A percentile compares a stretch with the other conserved stretches of the same genome.
Evolutionary conservation across 2,113 vertebrate genomes (phyloP).

Genomic region (Polypterus senegalus): DNA sequence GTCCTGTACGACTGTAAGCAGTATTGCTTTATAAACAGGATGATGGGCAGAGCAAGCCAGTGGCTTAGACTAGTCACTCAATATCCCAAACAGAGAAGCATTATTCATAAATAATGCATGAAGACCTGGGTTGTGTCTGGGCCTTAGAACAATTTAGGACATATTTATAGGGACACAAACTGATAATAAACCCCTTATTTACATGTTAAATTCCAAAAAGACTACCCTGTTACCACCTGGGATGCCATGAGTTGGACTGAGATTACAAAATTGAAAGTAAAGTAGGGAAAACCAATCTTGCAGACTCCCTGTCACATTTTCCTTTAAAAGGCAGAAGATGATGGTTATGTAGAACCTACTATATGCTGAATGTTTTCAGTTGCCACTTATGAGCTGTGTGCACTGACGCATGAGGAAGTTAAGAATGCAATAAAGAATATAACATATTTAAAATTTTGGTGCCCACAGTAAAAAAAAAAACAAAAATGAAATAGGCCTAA

Average conservation of each 20-base stretch:
- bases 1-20: conserved; percentile 13
- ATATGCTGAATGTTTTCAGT: too few relatives aligned
- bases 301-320: too few relatives aligned
- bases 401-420: too few relatives aligned
- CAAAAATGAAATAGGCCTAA: too few relatives aligned
- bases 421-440: too few relatives aligned
- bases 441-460: too few relatives aligned
- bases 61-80: conserved; percentile 12
- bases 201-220: conserved; percentile 13
- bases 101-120: conserved; percentile 9
- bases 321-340: too few relatives aligned
- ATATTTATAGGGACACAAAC: conserved; percentile 12
- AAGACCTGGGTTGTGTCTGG: conserved; percentile 14
- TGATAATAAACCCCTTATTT: conserved; percentile 9
- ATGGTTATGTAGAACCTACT: too few relatives aligned
- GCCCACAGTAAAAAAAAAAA: too few relatives aligned
- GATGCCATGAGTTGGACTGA: conserved; percentile 8
- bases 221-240: background rate
- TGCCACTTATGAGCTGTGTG: too few relatives aligned
- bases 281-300: too few relatives aligned
- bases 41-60: conserved; percentile 6
- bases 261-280: conserved; percentile 3
- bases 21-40: conserved; percentile 9
- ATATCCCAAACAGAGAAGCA: conserved; percentile 8
- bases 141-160: conserved; percentile 17